These are phyloP conservation scores for Sardinella longiceps DNA, from an alignment of 2,797 vertebrate species.

Conservation along the genomic window DNA sequence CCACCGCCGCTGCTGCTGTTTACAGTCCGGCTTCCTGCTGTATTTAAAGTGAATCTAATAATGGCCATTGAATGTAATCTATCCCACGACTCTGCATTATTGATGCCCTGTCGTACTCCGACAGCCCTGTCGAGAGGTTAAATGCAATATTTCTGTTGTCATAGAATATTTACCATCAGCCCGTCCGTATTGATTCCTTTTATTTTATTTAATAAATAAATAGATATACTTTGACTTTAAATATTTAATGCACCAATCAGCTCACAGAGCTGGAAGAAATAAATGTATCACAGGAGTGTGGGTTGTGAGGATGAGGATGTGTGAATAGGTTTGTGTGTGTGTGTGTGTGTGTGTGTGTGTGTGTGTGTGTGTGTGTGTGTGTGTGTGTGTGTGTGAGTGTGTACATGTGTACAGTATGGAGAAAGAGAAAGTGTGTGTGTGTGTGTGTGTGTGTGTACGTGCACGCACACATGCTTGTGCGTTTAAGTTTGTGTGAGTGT, in stretches of 20 bases:
- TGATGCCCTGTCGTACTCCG: conserved; percentile 62
- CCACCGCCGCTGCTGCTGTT: no score
- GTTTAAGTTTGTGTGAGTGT: background rate
- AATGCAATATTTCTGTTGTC: conserved; percentile 64
- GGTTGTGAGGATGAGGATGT: background rate
- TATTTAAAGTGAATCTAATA: conserved; percentile 66
- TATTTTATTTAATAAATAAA: conserved; percentile 65
- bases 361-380: conserved; percentile 25
- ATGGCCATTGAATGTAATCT: conserved; percentile 61
- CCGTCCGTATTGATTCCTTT: conserved; percentile 61
- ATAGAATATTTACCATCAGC: conserved; percentile 67
- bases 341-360: background rate
- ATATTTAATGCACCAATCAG: conserved; percentile 58
- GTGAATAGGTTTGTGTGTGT: background rate
- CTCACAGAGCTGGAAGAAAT: conserved; percentile 45
- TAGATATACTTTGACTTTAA: conserved; percentile 47
- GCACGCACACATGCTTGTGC: no score
- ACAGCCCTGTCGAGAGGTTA: conserved; percentile 63
- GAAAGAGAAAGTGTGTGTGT: background rate
- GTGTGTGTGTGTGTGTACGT: background rate
- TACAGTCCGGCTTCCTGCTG: conserved; percentile 51
- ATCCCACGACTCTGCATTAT: conserved; percentile 65
- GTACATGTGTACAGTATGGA: background rate
- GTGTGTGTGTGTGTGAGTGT: conserved; percentile 21
- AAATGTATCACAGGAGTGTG: conserved; percentile 50